phyloP scores from a whole-genome alignment of 92 coral and sea anemone genomes.

The Galaxea fascicularis region DNA sequence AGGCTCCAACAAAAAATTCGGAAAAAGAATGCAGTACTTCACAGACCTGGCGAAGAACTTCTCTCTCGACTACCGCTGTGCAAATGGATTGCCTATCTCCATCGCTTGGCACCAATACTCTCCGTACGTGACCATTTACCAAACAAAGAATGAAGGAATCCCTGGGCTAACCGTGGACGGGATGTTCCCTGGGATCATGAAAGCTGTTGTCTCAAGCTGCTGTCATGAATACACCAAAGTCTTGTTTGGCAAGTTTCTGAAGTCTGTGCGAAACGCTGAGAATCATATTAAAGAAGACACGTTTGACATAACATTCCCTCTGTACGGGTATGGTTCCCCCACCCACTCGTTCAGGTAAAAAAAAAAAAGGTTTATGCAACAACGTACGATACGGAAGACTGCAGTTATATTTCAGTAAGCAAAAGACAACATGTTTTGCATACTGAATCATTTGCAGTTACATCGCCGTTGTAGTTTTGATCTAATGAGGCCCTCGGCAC shows the following conservation, averaged over 20 bases:
- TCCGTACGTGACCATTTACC: constrained; percentile 70
- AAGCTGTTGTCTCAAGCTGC: constrained; percentile 59
- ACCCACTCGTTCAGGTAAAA: constrained; percentile 33
- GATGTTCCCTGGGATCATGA: constrained; percentile 83
- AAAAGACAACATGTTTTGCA: too few relatives aligned
- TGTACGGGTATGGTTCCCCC: constrained; percentile 75
- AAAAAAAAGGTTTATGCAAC: too few relatives aligned
- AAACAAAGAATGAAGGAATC: constrained; percentile 52
- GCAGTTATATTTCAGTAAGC: too few relatives aligned
- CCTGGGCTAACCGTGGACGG: constrained; percentile 77
- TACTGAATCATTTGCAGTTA: too few relatives aligned
- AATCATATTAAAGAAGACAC: constrained; percentile 45
- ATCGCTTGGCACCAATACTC: constrained; percentile 88
- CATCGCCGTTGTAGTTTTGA: too few relatives aligned
- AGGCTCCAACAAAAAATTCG: neutral
- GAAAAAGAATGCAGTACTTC: constrained; percentile 36
- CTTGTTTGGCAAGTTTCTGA: constrained; percentile 73
- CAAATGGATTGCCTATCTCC: constrained; percentile 75
- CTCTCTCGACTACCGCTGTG: constrained; percentile 81
- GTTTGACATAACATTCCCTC: constrained; percentile 86
- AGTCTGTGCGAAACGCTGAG: constrained; percentile 73
- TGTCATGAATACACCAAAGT: constrained; percentile 77
- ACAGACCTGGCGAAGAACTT: constrained; percentile 36
- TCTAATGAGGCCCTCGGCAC: too few relatives aligned
- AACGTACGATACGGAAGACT: too few relatives aligned